Conservation (phyloP, 2,113 vertebrate genomes). For the Murina feae region DNA sequence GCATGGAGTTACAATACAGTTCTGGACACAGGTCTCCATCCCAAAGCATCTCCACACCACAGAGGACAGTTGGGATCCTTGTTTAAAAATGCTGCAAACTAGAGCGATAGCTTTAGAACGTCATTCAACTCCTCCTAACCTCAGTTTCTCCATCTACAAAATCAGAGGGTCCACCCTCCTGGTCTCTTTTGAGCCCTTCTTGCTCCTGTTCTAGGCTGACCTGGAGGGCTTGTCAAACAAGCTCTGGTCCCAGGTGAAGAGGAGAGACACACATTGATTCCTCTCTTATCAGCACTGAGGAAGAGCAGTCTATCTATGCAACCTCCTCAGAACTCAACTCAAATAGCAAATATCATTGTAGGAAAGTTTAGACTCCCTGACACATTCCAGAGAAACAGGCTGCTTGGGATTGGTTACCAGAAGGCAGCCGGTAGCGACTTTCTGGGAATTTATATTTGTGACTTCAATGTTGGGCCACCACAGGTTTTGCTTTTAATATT, state of each 20-base stretch:
- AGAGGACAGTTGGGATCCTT: neutral
- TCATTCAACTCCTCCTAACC: neutral
- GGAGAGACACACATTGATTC: neutral
- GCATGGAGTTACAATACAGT: too few relatives aligned
- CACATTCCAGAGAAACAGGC: neutral
- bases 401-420: neutral
- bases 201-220: neutral
- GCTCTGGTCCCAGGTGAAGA: neutral
- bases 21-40: neutral
- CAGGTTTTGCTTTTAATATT: slow-evolving; percentile 22
- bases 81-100: neutral
- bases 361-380: neutral
- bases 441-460: neutral
- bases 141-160: neutral
- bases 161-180: too few relatives aligned
- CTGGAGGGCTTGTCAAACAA: neutral
- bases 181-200: neutral
- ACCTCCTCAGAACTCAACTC: neutral
- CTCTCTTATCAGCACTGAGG: rapidly evolving
- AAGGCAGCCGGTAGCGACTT: neutral
- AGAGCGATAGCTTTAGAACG: neutral
- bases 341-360: neutral
- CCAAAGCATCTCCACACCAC: neutral
- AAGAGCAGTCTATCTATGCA: neutral
- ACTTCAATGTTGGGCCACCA: neutral